Evolutionary conservation across 2,888 invertebrate species (phyloP).

Genomic region (Galeruca laticollis): DNA sequence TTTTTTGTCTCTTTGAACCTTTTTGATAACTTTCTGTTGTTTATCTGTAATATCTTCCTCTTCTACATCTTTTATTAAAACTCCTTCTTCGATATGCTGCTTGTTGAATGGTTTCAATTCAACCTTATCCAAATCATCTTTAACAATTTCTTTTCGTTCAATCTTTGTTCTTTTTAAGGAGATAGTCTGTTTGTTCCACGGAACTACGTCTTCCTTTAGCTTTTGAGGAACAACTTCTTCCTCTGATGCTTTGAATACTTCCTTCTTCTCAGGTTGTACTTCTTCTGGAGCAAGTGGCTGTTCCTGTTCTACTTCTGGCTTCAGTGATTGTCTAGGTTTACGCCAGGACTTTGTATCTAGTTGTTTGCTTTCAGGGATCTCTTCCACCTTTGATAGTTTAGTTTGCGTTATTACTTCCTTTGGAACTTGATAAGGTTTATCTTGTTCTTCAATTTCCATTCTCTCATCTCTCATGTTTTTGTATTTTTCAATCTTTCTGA

Average conservation of each 20-base stretch:
- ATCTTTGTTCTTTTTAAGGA: conserved; percentile 66
- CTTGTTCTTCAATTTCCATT: conserved; percentile 19
- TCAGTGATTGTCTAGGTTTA: too few relatives aligned
- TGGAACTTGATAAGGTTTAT: conserved; percentile 38
- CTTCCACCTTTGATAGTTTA: too few relatives aligned
- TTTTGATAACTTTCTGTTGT: not conserved
- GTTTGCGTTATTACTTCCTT: conserved; percentile 54
- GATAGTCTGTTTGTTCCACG: conserved; percentile 75
- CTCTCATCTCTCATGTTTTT: conserved; percentile 25
- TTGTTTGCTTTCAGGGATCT: too few relatives aligned
- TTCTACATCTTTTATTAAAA: not conserved
- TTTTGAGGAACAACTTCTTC: conserved; percentile 9
- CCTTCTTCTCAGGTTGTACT: not conserved
- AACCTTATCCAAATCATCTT: conserved; percentile 49
- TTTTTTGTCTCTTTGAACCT: not conserved
- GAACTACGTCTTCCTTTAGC: conserved; percentile 57
- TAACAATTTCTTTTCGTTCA: conserved; percentile 63
- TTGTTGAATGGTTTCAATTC: conserved; percentile 47
- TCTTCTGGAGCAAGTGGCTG: not conserved
- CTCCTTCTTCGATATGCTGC: conserved; percentile 25
- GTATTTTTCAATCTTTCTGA: conserved; percentile 3
- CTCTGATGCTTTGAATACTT: not conserved
- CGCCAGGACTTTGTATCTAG: too few relatives aligned
- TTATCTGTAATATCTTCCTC: conserved; percentile 32
- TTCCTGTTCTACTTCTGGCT: not conserved